Conservation (phyloP, 2,888 invertebrate species). For the Lepetodrilus schrolli region DNA sequence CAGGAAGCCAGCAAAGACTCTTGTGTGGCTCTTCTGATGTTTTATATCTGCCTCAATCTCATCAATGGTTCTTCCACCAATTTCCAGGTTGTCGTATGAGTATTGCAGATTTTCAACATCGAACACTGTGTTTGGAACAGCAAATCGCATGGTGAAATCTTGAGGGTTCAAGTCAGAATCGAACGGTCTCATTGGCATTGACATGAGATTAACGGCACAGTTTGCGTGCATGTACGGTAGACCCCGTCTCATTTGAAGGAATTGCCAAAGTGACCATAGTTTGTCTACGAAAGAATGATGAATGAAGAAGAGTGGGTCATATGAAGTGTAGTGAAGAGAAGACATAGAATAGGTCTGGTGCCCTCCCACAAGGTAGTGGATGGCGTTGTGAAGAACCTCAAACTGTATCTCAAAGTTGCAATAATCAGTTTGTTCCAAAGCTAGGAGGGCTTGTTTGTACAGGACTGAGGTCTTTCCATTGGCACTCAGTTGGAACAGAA, state of each 20-base stretch:
- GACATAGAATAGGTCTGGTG: conserved; percentile 38
- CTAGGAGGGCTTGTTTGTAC: conserved; percentile 41
- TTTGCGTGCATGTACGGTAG: conserved; percentile 41
- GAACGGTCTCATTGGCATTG: conserved; percentile 39
- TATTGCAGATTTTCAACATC: conserved; percentile 43
- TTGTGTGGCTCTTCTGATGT: conserved; percentile 24
- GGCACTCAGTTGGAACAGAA: conserved; percentile 34
- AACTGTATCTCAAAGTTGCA: conserved; percentile 48
- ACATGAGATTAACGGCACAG: conserved; percentile 44
- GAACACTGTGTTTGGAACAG: conserved; percentile 39
- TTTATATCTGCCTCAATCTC: conserved; percentile 37
- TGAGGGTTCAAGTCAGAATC: conserved; percentile 27
- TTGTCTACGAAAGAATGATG: conserved; percentile 47
- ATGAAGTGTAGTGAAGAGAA: conserved; percentile 47
- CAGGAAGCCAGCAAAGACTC: conserved; percentile 45
- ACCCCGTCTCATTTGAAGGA: conserved; percentile 43
- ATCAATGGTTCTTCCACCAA: conserved; percentile 50
- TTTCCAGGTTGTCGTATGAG: conserved; percentile 42
- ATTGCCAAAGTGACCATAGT: conserved; percentile 49
- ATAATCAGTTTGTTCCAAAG: conserved; percentile 46
- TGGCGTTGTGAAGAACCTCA: conserved; percentile 45
- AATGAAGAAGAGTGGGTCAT: conserved; percentile 48
- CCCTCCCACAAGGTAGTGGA: conserved; percentile 43
- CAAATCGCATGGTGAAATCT: conserved; percentile 25
- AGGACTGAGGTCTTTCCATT: conserved; percentile 37